Evolutionary conservation across 2,113 vertebrate species (phyloP).

Genomic region (Pangasianodon gigas): DNA sequence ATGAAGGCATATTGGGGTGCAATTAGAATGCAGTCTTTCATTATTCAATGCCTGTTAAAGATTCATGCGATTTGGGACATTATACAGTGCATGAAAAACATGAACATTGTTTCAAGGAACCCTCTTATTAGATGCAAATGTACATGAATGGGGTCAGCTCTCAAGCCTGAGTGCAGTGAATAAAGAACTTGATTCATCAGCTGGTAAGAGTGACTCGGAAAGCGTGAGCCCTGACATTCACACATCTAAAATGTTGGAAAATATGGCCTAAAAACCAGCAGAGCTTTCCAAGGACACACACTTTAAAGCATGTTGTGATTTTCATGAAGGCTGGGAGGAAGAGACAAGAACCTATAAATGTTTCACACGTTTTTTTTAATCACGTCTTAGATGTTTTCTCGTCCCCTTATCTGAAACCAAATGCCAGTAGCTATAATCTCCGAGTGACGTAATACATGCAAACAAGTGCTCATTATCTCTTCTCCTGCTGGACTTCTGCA

Average conservation of each 20-base stretch:
- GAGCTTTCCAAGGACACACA: conserved; percentile 8
- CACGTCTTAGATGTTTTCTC: background rate
- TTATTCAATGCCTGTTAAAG: conserved; percentile 14
- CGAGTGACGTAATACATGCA: background rate
- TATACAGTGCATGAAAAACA: conserved; percentile 33
- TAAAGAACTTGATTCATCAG: conserved; percentile 60
- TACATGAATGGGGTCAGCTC: conserved; percentile 42
- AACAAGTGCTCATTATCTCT: background rate
- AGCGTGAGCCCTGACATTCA: conserved; percentile 42
- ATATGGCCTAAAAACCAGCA: background rate
- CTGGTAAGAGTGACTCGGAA: conserved; percentile 36
- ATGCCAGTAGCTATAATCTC: background rate
- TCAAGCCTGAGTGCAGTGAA: conserved; percentile 22
- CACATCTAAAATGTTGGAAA: conserved; percentile 30
- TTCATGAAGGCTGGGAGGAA: background rate
- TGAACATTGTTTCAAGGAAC: conserved; percentile 31
- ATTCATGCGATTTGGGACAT: conserved; percentile 49
- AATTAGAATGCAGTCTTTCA: conserved; percentile 20
- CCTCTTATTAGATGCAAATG: conserved; percentile 55
- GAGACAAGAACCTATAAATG: background rate
- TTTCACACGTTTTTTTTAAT: background rate
- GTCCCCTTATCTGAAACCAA: background rate
- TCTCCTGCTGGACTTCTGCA: background rate
- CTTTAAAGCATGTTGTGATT: background rate
- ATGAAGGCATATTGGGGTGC: background rate